Evolutionary conservation across 2,113 vertebrate species (phyloP).

Genomic region (Coptodon bakossiorum): DNA sequence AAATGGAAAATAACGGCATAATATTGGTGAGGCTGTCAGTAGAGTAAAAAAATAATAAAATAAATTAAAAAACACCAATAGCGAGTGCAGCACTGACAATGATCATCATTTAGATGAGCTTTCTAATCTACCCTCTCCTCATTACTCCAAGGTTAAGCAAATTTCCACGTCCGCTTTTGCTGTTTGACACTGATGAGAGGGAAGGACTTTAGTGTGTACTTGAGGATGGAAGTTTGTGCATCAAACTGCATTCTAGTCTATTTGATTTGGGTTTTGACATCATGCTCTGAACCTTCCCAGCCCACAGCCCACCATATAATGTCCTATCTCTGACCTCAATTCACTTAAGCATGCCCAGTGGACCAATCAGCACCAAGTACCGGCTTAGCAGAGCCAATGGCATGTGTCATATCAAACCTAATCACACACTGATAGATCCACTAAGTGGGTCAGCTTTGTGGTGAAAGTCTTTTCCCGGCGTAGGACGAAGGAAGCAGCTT

Average conservation of each 20-base stretch:
- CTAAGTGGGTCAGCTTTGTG: slow-evolving; percentile 20
- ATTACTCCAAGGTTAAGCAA: slow-evolving; percentile 34
- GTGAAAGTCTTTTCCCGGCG: background rate
- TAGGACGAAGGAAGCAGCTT: background rate
- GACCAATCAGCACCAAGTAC: slow-evolving; percentile 30
- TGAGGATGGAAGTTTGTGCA: background rate
- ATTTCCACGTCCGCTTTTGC: slow-evolving; percentile 26
- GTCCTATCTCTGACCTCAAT: slow-evolving; percentile 35
- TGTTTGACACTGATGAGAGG: slow-evolving; percentile 45
- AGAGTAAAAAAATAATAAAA: background rate
- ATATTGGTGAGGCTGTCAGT: background rate
- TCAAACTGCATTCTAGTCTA: slow-evolving; percentile 14
- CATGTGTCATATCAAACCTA: slow-evolving; percentile 29
- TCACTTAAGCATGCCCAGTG: slow-evolving; percentile 18
- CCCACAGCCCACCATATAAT: background rate
- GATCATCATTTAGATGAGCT: slow-evolving; percentile 36
- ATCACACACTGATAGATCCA: slow-evolving; percentile 34
- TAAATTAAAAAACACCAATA: background rate
- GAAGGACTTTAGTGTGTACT: background rate
- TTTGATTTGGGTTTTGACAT: slow-evolving; percentile 33
- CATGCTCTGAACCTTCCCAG: background rate
- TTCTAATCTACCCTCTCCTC: slow-evolving; percentile 31
- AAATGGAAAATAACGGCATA: background rate
- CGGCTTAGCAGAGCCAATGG: slow-evolving; percentile 15
- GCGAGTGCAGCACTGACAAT: background rate